Evolutionary conservation across 1,140 invertebrate species (phyloP).

Genomic region (Neomicropteryx cornuta): DNA sequence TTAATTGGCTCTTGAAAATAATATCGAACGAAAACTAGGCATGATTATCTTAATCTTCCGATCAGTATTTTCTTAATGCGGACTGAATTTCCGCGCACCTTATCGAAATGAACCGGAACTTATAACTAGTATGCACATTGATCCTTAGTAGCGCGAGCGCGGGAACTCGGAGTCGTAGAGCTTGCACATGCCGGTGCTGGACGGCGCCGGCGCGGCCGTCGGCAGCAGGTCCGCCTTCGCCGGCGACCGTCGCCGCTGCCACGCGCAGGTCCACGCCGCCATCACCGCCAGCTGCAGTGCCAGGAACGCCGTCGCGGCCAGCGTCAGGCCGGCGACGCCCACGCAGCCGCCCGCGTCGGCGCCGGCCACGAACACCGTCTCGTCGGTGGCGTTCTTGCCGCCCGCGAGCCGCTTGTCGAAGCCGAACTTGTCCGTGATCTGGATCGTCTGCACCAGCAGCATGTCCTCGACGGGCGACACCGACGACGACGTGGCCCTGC

Average conservation of each 20-base stretch:
- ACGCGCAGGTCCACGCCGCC: slow-evolving; percentile 72
- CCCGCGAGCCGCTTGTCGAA: slow-evolving; percentile 50
- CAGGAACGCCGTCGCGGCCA: slow-evolving; percentile 72
- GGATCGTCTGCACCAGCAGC: slow-evolving; percentile 79
- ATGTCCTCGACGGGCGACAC: slow-evolving; percentile 61
- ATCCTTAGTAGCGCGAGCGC: slow-evolving; percentile 58
- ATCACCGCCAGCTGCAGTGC: slow-evolving; percentile 72
- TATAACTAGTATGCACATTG: no score
- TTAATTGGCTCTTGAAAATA: no score
- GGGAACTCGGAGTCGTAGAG: slow-evolving; percentile 69
- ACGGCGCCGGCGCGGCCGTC: slow-evolving; percentile 39
- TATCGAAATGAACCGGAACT: no score
- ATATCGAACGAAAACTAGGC: no score
- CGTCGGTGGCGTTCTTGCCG: slow-evolving; percentile 34
- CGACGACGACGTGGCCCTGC: slow-evolving; percentile 39
- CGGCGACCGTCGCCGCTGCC: slow-evolving; percentile 61
- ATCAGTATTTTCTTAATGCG: no score
- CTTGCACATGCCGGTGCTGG: slow-evolving; percentile 72
- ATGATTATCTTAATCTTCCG: no score
- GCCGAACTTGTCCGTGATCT: slow-evolving; percentile 86
- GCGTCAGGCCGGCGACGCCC: slow-evolving; percentile 65
- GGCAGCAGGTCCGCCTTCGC: slow-evolving; percentile 38
- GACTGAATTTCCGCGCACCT: no score
- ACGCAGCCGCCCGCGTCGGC: slow-evolving; percentile 49
- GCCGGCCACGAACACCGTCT: slow-evolving; percentile 46